phyloP scores from a whole-genome alignment of 2,888 invertebrate species.

The Melieria picta region DNA sequence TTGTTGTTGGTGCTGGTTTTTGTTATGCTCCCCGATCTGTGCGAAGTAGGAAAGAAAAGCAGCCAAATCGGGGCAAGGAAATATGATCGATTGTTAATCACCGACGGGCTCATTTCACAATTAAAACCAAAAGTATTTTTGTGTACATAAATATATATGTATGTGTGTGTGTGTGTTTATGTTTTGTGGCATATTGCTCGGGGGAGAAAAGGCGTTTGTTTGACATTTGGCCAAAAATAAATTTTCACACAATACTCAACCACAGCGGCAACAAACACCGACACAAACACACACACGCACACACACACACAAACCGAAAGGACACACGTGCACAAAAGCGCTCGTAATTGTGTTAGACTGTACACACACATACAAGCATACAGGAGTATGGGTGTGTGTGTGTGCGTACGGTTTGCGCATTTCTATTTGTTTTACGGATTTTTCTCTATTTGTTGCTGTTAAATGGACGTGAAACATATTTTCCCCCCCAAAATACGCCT shows the following conservation, averaged over 20 bases:
- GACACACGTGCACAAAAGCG: background rate
- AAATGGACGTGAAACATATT: conserved; percentile 29
- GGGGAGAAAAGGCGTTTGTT: conserved; percentile 3
- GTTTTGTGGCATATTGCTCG: background rate
- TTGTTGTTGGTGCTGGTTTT: conserved; percentile 28
- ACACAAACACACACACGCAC: background rate
- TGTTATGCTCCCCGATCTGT: background rate
- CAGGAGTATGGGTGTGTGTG: background rate
- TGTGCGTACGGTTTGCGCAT: conserved; percentile 6
- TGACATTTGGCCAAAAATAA: conserved; percentile 14
- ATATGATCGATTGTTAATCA: conserved; percentile 38
- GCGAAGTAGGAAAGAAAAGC: conserved; percentile 11
- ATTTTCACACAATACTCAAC: conserved; percentile 23
- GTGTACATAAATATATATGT: background rate
- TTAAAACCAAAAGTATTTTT: conserved; percentile 32
- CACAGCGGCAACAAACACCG: background rate
- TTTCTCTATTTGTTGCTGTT: conserved; percentile 20
- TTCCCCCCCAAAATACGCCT: background rate
- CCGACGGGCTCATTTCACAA: conserved; percentile 32
- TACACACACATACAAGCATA: background rate
- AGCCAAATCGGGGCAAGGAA: conserved; percentile 14
- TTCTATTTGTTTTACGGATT: conserved; percentile 30
- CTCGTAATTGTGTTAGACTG: background rate
- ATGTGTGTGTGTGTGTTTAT: conserved; percentile 8
- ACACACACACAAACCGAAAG: background rate